phyloP scores from a whole-genome alignment of 2,888 invertebrate species.

The Cosmopolites sordidus region DNA sequence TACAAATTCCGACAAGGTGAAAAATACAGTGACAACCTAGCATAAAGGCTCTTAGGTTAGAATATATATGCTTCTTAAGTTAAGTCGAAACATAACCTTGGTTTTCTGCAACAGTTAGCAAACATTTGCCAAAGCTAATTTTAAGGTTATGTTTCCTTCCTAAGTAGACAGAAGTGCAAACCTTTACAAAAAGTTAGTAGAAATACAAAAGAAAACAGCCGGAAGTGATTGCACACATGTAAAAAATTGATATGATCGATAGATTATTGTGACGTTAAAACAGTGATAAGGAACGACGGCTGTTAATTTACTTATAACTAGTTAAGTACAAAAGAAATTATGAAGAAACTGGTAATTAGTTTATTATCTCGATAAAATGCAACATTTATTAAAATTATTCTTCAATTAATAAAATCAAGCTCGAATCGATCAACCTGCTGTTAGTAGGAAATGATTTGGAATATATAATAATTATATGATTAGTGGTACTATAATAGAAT shows the following conservation, averaged over 20 bases:
- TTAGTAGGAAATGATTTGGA: too few relatives aligned
- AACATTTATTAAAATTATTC: background rate
- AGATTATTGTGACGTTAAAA: constrained; percentile 30
- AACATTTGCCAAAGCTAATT: background rate
- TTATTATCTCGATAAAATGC: constrained; percentile 1
- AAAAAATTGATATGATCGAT: constrained; percentile 39
- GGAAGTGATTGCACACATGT: constrained; percentile 37
- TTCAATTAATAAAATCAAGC: background rate
- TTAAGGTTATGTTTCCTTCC: constrained; percentile 13
- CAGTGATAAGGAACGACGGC: constrained; percentile 23
- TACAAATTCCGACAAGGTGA: constrained; percentile 7
- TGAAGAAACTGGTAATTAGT: constrained; percentile 22
- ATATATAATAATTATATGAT: too few relatives aligned
- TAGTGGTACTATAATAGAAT: too few relatives aligned
- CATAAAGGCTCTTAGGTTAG: constrained; percentile 26
- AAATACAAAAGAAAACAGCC: constrained; percentile 30
- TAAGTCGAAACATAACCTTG: constrained; percentile 15
- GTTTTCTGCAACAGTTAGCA: background rate
- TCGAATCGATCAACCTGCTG: background rate
- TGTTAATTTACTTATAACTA: constrained; percentile 28
- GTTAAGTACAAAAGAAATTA: constrained; percentile 36
- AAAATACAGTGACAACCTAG: constrained; percentile 23
- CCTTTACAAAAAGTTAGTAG: constrained; percentile 21
- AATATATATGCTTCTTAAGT: constrained; percentile 18
- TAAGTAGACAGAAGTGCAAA: constrained; percentile 21